Evolutionary conservation across 64 coral and sea anemone species (phyloP).

Genomic region (Catalaphyllia jardinei): DNA sequence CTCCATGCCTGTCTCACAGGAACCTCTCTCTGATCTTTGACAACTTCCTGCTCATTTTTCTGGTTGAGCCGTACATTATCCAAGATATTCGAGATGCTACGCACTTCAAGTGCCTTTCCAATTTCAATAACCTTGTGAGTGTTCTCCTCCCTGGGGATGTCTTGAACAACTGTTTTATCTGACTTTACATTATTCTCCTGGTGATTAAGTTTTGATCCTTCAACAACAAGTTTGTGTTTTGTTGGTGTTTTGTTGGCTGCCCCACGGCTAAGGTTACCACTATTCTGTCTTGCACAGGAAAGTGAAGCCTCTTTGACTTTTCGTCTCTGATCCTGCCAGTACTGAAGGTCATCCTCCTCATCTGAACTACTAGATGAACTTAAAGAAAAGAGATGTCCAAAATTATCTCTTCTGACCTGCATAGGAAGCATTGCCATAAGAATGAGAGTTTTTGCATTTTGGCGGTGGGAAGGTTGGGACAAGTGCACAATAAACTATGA

Average conservation of each 20-base stretch:
- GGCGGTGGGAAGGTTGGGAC: too few species aligned
- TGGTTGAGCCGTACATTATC: not conserved
- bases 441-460: too few species aligned
- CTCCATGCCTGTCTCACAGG: not conserved
- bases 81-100: not conserved
- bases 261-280: not conserved
- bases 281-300: conserved; percentile 3
- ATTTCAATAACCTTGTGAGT: not conserved
- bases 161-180: not conserved
- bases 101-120: not conserved
- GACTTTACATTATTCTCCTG: not conserved
- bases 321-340: conserved; percentile 62
- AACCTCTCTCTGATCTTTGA: not conserved
- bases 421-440: too few species aligned
- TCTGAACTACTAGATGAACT: conserved; percentile 70
- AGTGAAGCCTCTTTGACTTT: conserved; percentile 36
- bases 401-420: too few species aligned
- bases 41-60: not conserved
- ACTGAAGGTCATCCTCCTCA: conserved; percentile 48
- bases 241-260: not conserved
- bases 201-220: not conserved
- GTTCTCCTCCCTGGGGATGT: not conserved
- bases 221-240: not conserved
- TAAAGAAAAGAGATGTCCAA: not conserved
- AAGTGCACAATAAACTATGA: too few species aligned